These are phyloP conservation scores for Epizoanthus illoricatus DNA, from an alignment of 92 coral and sea anemone genomes.

Conservation along the genomic window DNA sequence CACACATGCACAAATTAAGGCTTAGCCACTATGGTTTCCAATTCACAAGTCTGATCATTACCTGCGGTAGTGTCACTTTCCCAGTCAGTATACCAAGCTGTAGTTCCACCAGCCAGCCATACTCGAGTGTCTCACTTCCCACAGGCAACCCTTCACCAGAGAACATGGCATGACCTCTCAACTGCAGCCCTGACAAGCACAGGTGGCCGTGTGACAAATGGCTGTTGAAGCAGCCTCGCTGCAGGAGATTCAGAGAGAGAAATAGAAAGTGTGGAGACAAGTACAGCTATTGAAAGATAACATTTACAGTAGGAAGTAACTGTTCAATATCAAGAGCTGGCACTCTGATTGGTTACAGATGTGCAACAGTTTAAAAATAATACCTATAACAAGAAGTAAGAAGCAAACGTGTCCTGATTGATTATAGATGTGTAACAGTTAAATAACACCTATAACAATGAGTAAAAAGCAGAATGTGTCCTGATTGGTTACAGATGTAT, in stretches of 20 bases:
- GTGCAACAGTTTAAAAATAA: no score
- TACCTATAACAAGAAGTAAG: no score
- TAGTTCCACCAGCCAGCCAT: constrained; percentile 93
- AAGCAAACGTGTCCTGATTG: no score
- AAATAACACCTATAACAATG: no score
- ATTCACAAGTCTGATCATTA: constrained; percentile 15
- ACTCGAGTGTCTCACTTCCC: constrained; percentile 90
- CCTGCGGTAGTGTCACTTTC: constrained; percentile 95
- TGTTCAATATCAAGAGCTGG: no score
- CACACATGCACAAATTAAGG: no score
- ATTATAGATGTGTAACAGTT: no score
- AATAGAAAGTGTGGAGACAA: background rate
- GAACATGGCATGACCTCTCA: constrained; percentile 99
- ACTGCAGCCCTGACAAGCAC: constrained; percentile 92
- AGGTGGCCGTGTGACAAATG: constrained; percentile 85
- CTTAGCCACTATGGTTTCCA: background rate
- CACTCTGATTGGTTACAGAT: no score
- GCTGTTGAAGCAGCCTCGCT: constrained; percentile 83
- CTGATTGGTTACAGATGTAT: no score
- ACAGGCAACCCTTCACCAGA: constrained; percentile 92
- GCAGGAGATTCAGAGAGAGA: background rate
- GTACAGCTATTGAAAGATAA: background rate
- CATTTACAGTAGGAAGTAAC: background rate
- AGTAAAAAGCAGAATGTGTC: no score
- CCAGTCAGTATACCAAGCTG: constrained; percentile 96